These are phyloP conservation scores for Machaerirhynchus nigripectus DNA, from an alignment of 2,113 vertebrate species.

Conservation along the genomic window DNA sequence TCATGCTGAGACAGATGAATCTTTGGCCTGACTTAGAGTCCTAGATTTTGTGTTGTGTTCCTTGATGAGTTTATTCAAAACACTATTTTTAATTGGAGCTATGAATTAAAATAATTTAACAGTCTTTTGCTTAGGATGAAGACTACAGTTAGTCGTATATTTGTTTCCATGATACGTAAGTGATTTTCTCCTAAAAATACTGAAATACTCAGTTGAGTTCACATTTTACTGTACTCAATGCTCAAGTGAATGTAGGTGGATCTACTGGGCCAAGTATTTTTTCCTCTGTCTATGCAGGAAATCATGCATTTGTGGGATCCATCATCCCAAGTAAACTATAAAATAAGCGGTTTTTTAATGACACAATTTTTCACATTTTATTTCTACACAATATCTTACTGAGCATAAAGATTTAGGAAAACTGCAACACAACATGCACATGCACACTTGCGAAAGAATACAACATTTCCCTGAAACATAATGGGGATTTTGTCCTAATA, in stretches of 20 bases:
- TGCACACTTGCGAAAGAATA: background rate
- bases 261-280: background rate
- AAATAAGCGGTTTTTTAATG: background rate
- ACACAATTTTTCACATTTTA: background rate
- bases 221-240: background rate
- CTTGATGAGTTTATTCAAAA: background rate
- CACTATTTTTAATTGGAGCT: background rate
- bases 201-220: background rate
- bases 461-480: background rate
- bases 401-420: background rate
- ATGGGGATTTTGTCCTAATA: background rate
- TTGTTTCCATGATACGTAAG: background rate
- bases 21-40: background rate
- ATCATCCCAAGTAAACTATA: accelerated
- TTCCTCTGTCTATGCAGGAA: background rate
- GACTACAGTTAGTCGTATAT: background rate
- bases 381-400: background rate
- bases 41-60: background rate
- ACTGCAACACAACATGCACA: background rate
- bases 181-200: background rate
- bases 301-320: background rate
- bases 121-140: background rate
- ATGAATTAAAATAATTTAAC: background rate
- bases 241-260: background rate
- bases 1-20: background rate